Conservation (phyloP, 2,888 invertebrate genomes). For the Hirtodrosophila histrioides region DNA sequence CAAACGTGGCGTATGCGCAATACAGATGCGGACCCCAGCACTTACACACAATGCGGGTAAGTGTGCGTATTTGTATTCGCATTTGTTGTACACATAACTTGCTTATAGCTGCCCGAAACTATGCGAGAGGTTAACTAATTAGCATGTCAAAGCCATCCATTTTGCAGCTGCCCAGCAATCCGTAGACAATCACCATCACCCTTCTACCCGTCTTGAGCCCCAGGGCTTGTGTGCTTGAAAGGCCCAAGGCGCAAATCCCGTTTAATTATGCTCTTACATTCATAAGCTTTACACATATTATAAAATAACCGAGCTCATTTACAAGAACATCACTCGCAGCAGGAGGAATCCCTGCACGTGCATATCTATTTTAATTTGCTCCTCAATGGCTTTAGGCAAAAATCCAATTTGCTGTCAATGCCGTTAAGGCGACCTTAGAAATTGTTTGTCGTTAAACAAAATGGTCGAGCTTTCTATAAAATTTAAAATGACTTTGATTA, state of each 20-base stretch:
- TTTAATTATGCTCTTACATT: slow-evolving; percentile 67
- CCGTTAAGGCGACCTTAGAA: slow-evolving; percentile 29
- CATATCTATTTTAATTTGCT: slow-evolving; percentile 66
- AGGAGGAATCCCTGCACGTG: slow-evolving; percentile 23
- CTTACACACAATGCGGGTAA: slow-evolving; percentile 21
- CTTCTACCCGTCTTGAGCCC: neutral
- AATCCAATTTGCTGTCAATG: slow-evolving; percentile 61
- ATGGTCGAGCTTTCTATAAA: slow-evolving; percentile 36
- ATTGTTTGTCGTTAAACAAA: slow-evolving; percentile 47
- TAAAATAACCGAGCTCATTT: slow-evolving; percentile 46
- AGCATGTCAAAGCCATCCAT: slow-evolving; percentile 77
- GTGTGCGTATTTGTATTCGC: slow-evolving; percentile 18
- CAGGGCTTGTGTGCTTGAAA: slow-evolving; percentile 10
- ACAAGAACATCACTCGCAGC: slow-evolving; percentile 28
- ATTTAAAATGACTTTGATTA: slow-evolving; percentile 43
- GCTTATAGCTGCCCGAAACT: slow-evolving; percentile 28
- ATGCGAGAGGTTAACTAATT: slow-evolving; percentile 69
- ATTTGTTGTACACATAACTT: slow-evolving; percentile 30
- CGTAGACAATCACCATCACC: slow-evolving; percentile 28
- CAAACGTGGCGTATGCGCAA: slow-evolving; percentile 50
- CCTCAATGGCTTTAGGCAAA: slow-evolving; percentile 48
- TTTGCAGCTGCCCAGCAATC: slow-evolving; percentile 46
- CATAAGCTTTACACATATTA: slow-evolving; percentile 63
- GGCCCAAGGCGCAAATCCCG: slow-evolving; percentile 61
- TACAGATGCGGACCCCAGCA: slow-evolving; percentile 4